These are phyloP conservation scores for Sarcophaga variegata DNA, from an alignment of 2,888 invertebrate genomes.

Conservation along the genomic window DNA sequence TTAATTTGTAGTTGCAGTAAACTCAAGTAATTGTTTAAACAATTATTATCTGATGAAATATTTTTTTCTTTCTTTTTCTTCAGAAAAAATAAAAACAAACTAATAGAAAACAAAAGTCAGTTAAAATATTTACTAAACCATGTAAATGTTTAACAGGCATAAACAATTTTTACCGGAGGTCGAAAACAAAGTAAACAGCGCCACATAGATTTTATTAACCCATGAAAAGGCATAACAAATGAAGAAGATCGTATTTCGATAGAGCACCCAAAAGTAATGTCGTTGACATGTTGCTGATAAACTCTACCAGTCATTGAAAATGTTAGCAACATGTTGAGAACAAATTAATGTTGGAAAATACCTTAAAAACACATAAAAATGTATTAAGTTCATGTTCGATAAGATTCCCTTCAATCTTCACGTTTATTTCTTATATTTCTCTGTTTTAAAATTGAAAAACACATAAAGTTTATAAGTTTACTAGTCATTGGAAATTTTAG, in stretches of 20 bases:
- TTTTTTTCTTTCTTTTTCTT: neutral
- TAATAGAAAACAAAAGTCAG: neutral
- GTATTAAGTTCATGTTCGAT: too few species aligned
- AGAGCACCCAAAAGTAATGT: neutral
- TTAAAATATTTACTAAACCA: constrained; percentile 30
- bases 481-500: neutral
- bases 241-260: neutral
- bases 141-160: constrained; percentile 37
- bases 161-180: constrained; percentile 26
- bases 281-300: neutral
- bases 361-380: too few species aligned
- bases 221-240: too few species aligned
- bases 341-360: too few species aligned
- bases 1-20: constrained; percentile 18
- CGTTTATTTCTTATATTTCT: too few species aligned
- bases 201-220: constrained; percentile 20
- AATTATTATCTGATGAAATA: constrained; percentile 42
- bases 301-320: neutral
- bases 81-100: neutral
- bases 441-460: too few species aligned
- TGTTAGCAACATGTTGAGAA: constrained; percentile 12
- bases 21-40: constrained; percentile 13
- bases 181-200: neutral
- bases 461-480: too few species aligned
- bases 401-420: too few species aligned